These are phyloP conservation scores for Loxodonta africana DNA, from an alignment of 2,113 vertebrate genomes.

Conservation along the genomic window DNA sequence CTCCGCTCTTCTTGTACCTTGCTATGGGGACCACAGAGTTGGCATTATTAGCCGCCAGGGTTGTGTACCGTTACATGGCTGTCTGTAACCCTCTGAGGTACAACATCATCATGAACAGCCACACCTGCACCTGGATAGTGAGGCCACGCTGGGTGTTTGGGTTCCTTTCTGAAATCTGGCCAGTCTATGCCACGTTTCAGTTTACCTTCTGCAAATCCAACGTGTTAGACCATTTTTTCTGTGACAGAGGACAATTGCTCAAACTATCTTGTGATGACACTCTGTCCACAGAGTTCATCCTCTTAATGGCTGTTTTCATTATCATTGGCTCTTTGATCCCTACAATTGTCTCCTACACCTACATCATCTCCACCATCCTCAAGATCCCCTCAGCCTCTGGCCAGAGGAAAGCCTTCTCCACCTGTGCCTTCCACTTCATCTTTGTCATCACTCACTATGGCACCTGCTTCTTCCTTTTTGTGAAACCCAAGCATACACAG, in stretches of 20 bases:
- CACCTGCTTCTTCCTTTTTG: constrained; percentile 63
- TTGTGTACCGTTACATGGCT: constrained; percentile 62
- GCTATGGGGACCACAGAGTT: constrained; percentile 79
- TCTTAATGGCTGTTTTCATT: constrained; percentile 70
- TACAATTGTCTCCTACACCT: constrained; percentile 71
- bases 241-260: constrained; percentile 63
- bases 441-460: constrained; percentile 24
- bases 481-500: constrained; percentile 67
- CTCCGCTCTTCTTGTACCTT: constrained; percentile 76
- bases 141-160: constrained; percentile 63
- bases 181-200: constrained; percentile 71
- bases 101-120: constrained; percentile 66
- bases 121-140: constrained; percentile 54
- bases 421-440: constrained; percentile 68
- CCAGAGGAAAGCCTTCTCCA: constrained; percentile 75
- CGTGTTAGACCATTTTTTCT: constrained; percentile 72
- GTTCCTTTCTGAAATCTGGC: constrained; percentile 75
- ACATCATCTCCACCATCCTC: constrained; percentile 71
- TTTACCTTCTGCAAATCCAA: constrained; percentile 72
- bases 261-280: constrained; percentile 67
- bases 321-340: constrained; percentile 63
- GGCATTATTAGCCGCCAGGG: constrained; percentile 44
- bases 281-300: constrained; percentile 54
- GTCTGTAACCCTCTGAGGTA: constrained; percentile 71
- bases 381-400: constrained; percentile 52